These are phyloP conservation scores for Coccyzus lansbergi DNA, from an alignment of 2,797 vertebrate species.

Conservation along the genomic window DNA sequence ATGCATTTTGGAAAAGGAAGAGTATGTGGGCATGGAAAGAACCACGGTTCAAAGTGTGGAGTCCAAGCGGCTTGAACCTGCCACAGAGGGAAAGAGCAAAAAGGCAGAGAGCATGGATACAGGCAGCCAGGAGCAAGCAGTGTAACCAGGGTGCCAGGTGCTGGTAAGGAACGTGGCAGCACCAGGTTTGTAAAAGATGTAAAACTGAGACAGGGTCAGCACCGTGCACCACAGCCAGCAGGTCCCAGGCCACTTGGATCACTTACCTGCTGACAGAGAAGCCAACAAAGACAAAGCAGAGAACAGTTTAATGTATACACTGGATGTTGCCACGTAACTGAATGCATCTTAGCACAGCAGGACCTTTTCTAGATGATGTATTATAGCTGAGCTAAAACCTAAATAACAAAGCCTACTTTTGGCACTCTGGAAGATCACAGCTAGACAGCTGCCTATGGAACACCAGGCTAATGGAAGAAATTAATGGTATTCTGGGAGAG, in stretches of 20 bases:
- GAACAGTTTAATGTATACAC: not conserved
- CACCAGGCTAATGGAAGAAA: not conserved
- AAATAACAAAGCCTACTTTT: not conserved
- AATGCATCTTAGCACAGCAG: not conserved
- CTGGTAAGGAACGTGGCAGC: not conserved
- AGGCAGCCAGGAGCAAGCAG: not conserved
- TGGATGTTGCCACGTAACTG: not conserved
- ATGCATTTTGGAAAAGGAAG: not conserved
- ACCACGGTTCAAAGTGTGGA: not conserved
- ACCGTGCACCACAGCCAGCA: accelerated
- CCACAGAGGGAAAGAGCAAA: not conserved
- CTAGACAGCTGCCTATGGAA: not conserved
- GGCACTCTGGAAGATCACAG: not conserved
- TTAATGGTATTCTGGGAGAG: not conserved
- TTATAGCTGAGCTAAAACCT: not conserved
- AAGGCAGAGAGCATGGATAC: not conserved
- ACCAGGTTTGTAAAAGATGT: not conserved
- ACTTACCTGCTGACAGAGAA: not conserved
- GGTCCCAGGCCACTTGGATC: not conserved
- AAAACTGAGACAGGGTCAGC: not conserved
- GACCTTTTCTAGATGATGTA: not conserved
- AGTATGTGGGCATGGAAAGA: accelerated
- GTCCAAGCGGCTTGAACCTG: not conserved
- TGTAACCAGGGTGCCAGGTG: accelerated
- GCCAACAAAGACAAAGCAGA: not conserved